Percentiles rank a stretch among this genome's conserved stretches.
phyloP scores from a whole-genome alignment of 2,888 invertebrate species.

The Anodontia alba region DNA sequence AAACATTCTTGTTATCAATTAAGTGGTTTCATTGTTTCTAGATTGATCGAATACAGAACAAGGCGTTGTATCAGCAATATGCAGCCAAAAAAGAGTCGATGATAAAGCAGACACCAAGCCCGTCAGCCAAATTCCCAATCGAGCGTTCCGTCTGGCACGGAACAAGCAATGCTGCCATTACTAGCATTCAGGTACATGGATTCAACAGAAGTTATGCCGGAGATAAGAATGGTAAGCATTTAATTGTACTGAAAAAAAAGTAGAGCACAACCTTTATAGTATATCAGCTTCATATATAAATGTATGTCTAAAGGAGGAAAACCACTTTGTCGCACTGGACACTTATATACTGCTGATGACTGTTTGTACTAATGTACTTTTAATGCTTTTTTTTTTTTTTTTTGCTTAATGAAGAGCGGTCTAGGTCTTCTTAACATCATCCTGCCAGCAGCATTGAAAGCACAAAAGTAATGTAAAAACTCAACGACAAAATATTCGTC shows the following conservation, averaged over 20 bases:
- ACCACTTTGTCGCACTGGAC: no score
- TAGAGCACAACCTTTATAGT: not conserved
- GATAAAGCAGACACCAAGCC: constrained; percentile 31
- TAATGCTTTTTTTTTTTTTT: no score
- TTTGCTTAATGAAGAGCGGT: no score
- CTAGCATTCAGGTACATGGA: constrained; percentile 43
- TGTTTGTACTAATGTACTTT: no score
- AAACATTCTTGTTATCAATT: no score
- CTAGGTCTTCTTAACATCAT: no score
- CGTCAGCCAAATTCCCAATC: constrained; percentile 41
- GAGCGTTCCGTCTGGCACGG: constrained; percentile 47
- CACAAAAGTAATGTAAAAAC: no score
- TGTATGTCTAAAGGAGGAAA: no score
- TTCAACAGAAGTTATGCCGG: constrained; percentile 49
- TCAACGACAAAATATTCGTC: no score
- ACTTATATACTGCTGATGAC: no score
- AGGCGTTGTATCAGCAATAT: constrained; percentile 69
- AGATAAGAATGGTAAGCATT: constrained; percentile 29
- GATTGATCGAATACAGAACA: constrained; percentile 75
- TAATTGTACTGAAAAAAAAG: not conserved
- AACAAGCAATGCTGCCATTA: constrained; percentile 26
- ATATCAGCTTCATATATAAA: not conserved
- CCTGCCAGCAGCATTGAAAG: no score
- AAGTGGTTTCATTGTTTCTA: no score
- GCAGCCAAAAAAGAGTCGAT: constrained; percentile 58